phyloP scores from a whole-genome alignment of 2,113 vertebrate genomes.

The Bothrops jararaca region DNA sequence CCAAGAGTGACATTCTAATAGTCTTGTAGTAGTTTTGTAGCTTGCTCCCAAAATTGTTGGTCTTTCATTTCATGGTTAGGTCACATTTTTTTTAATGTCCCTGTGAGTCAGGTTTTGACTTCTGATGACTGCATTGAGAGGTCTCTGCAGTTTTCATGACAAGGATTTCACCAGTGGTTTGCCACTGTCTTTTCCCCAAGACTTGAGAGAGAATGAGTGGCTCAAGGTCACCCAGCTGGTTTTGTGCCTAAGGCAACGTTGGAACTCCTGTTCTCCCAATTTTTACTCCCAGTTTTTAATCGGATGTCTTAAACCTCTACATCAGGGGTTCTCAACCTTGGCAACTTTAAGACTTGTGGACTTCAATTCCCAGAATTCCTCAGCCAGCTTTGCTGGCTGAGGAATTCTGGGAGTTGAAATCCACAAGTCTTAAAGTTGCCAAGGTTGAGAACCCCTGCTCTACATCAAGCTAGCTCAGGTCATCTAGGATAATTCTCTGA shows the following conservation, averaged over 20 bases:
- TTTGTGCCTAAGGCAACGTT: background rate
- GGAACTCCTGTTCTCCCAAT: background rate
- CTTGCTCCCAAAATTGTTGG: background rate
- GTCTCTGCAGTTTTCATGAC: background rate
- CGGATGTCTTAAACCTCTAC: rapidly evolving
- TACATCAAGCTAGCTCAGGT: background rate
- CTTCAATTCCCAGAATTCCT: no score
- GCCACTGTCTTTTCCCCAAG: background rate
- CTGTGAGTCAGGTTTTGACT: background rate
- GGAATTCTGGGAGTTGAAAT: no score
- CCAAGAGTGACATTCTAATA: background rate
- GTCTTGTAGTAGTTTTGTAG: background rate
- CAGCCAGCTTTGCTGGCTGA: no score
- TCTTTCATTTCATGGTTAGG: background rate
- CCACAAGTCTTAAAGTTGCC: no score
- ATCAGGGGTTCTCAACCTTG: no score
- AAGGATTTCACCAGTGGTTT: background rate
- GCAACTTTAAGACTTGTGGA: no score
- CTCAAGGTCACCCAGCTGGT: background rate
- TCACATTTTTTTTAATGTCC: background rate
- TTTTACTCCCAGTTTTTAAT: background rate
- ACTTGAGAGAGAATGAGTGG: background rate
- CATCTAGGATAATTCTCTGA: background rate
- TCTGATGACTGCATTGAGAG: background rate
- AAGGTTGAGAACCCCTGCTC: no score